These are phyloP conservation scores for Pelvicachromis taeniatus DNA, from an alignment of 2,113 vertebrate species.

Conservation along the genomic window DNA sequence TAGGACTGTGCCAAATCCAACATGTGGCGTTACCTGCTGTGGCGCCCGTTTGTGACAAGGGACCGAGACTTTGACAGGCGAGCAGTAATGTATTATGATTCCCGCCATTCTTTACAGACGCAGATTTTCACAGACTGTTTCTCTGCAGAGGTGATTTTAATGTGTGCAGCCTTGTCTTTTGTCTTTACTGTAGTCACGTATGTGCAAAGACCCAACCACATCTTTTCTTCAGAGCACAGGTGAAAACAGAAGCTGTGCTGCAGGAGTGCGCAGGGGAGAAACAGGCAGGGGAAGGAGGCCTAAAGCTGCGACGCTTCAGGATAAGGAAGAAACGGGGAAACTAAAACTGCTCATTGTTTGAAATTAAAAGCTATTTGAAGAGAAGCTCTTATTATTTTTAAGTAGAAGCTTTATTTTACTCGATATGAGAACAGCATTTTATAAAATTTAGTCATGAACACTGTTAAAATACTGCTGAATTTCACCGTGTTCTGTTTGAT, in stretches of 20 bases:
- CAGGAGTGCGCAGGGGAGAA: not conserved
- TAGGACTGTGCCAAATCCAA: not conserved
- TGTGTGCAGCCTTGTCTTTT: not conserved
- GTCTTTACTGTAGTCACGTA: not conserved
- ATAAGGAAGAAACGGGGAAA: not conserved
- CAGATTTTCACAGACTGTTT: not conserved
- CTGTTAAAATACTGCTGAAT: too few relatives aligned
- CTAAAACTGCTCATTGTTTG: not conserved
- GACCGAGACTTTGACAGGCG: not conserved
- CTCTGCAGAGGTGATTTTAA: not conserved
- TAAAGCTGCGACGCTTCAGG: not conserved
- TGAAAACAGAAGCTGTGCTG: not conserved
- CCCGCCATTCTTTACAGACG: not conserved
- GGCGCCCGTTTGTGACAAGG: not conserved
- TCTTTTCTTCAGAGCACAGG: not conserved
- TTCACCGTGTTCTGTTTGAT: too few relatives aligned
- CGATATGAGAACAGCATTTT: not conserved
- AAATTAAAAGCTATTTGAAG: not conserved
- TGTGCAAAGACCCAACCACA: not conserved
- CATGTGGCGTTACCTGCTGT: not conserved
- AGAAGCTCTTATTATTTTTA: not conserved
- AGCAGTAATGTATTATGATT: not conserved
- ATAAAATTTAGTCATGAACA: too few relatives aligned
- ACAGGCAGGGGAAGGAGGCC: fast-evolving
- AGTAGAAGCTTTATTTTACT: not conserved